These are phyloP conservation scores for Eupeodes corollae DNA, from an alignment of 1,140 invertebrate species.

Conservation along the genomic window DNA sequence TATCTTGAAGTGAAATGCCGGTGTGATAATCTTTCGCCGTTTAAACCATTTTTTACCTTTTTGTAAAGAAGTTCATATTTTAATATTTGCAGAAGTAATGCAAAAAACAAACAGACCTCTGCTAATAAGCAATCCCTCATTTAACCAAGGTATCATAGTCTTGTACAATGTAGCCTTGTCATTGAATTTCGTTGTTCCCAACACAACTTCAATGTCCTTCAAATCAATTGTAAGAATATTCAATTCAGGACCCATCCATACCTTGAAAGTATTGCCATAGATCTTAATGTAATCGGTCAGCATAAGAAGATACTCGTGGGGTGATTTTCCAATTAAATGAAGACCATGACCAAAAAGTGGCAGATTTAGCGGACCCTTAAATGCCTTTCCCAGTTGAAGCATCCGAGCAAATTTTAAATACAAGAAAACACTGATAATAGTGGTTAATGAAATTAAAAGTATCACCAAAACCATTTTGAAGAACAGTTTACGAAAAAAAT, in stretches of 20 bases:
- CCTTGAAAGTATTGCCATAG: slow-evolving; percentile 1
- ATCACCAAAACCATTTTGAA: neutral
- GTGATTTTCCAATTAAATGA: neutral
- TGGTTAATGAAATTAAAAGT: neutral
- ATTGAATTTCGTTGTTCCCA: slow-evolving; percentile 16
- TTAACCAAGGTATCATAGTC: slow-evolving; percentile 59
- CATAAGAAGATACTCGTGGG: neutral
- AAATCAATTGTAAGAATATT: slow-evolving; percentile 22
- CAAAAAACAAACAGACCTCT: slow-evolving; percentile 23
- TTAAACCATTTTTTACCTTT: slow-evolving; percentile 57
- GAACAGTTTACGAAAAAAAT: no score
- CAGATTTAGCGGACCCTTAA: neutral
- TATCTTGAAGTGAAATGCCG: slow-evolving; percentile 80
- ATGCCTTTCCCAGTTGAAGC: neutral
- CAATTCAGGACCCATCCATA: slow-evolving; percentile 21
- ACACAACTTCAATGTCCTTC: slow-evolving; percentile 18
- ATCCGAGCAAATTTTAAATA: neutral
- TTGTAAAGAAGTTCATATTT: neutral
- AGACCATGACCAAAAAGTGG: neutral
- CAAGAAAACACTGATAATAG: neutral
- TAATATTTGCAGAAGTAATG: neutral
- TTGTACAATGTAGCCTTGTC: slow-evolving; percentile 42
- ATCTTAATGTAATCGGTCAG: neutral
- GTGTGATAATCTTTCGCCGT: slow-evolving; percentile 70
- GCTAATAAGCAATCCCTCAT: slow-evolving; percentile 57